phyloP scores from a whole-genome alignment of 2,797 vertebrate genomes.

The Sebastes baramenuke region DNA sequence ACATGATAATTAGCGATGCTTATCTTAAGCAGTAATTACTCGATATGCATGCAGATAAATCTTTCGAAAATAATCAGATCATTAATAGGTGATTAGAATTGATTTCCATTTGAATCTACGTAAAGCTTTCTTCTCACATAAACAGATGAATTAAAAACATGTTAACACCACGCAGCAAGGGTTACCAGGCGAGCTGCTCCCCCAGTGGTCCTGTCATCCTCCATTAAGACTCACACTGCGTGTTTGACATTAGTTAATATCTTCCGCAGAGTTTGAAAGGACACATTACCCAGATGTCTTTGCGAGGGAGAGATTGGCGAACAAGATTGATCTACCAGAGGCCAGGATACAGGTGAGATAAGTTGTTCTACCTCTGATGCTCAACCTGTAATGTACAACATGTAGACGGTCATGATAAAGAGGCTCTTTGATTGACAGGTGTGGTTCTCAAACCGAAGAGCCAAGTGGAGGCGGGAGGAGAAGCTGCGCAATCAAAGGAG shows the following conservation, averaged over 20 bases:
- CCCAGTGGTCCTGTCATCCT: slow-evolving; percentile 14
- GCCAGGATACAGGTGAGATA: slow-evolving; percentile 87
- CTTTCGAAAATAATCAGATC: neutral
- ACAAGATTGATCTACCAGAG: slow-evolving; percentile 90
- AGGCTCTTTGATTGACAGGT: slow-evolving; percentile 78
- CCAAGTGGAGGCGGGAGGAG: slow-evolving; percentile 91
- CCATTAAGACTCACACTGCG: slow-evolving; percentile 20
- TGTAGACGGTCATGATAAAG: neutral
- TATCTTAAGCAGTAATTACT: slow-evolving; percentile 18
- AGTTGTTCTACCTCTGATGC: neutral
- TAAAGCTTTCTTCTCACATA: neutral
- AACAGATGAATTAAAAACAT: slow-evolving; percentile 18
- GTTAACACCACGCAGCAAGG: slow-evolving; percentile 1
- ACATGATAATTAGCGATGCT: slow-evolving; percentile 44
- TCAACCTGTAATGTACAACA: neutral
- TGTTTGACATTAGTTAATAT: slow-evolving; percentile 56
- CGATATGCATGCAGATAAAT: neutral
- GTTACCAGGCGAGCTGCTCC: slow-evolving; percentile 17
- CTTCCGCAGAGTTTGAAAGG: slow-evolving; percentile 87
- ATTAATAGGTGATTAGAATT: neutral
- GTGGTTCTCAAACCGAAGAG: slow-evolving; percentile 92
- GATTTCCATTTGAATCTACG: neutral
- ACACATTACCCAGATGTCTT: slow-evolving; percentile 92
- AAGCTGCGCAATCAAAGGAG: slow-evolving; percentile 89
- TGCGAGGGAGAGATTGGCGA: slow-evolving; percentile 87